phyloP scores from a whole-genome alignment of 2,797 vertebrate genomes.

The Smutsia temminckii region DNA sequence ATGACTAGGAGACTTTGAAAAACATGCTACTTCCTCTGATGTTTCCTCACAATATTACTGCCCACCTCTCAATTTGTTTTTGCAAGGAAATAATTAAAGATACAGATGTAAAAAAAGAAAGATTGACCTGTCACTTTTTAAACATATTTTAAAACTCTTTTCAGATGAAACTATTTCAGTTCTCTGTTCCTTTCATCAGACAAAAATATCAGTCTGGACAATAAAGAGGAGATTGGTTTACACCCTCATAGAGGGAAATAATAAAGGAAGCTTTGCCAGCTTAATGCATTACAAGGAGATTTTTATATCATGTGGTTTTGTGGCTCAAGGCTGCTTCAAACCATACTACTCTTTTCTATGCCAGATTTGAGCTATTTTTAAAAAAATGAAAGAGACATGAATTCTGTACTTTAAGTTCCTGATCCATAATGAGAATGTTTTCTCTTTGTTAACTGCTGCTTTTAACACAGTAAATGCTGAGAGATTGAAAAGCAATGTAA shows the following conservation, averaged over 20 bases:
- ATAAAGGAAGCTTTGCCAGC: constrained; percentile 82
- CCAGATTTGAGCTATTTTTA: constrained; percentile 66
- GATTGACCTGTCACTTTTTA: constrained; percentile 39
- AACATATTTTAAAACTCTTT: constrained; percentile 1
- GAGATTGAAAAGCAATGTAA: neutral
- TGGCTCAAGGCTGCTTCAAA: constrained; percentile 76
- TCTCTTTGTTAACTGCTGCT: neutral
- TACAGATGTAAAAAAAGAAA: constrained; percentile 77
- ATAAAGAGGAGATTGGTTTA: constrained; percentile 75
- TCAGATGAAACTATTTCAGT: constrained; percentile 81
- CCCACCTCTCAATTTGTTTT: constrained; percentile 85
- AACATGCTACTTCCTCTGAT: constrained; percentile 85
- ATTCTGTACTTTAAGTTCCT: constrained; percentile 61
- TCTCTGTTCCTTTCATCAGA: constrained; percentile 71
- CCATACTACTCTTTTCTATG: constrained; percentile 75
- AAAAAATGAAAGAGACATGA: constrained; percentile 55
- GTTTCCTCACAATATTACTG: constrained; percentile 81
- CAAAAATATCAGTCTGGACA: neutral
- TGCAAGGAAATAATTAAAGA: constrained; percentile 90
- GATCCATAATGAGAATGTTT: neutral
- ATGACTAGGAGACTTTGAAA: constrained; percentile 77
- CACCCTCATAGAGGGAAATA: constrained; percentile 74
- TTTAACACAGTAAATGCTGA: neutral
- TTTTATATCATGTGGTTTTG: constrained; percentile 78
- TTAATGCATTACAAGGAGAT: constrained; percentile 81